Evolutionary conservation across 2,113 vertebrate genomes (phyloP).

Genomic region (Mustela lutreola): DNA sequence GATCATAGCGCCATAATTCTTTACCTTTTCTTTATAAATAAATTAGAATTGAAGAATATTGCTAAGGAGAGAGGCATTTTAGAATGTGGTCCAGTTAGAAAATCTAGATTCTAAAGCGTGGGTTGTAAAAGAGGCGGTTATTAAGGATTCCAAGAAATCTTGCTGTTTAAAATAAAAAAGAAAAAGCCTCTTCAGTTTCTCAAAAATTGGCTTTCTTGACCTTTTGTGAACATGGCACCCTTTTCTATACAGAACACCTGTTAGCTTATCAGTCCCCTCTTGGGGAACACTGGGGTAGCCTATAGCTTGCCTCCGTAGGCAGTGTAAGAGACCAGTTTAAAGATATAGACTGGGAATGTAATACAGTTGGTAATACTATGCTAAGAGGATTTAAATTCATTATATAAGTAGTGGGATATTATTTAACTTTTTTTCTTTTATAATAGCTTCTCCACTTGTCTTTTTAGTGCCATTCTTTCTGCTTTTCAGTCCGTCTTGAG

Average conservation of each 20-base stretch:
- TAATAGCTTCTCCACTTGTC: background rate
- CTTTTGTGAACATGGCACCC: background rate
- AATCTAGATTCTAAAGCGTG: background rate
- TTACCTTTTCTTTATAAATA: conserved; percentile 46
- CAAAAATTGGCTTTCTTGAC: conserved; percentile 41
- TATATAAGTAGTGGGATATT: background rate
- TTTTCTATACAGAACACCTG: background rate
- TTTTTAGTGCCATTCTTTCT: background rate
- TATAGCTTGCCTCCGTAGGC: background rate
- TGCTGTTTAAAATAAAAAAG: background rate
- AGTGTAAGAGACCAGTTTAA: background rate
- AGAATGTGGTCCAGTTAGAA: background rate
- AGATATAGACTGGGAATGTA: background rate
- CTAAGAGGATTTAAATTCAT: background rate
- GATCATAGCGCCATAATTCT: background rate
- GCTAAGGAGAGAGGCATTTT: background rate
- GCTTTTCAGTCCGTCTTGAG: background rate
- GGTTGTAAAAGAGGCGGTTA: background rate
- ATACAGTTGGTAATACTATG: background rate
- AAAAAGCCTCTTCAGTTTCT: background rate
- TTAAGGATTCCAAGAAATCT: conserved; percentile 5
- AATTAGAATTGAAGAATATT: conserved; percentile 4
- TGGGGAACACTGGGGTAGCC: background rate
- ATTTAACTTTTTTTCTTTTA: background rate
- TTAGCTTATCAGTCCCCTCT: background rate